Conservation (phyloP, 2,888 invertebrate species). For the Cephus rjabovi region DNA sequence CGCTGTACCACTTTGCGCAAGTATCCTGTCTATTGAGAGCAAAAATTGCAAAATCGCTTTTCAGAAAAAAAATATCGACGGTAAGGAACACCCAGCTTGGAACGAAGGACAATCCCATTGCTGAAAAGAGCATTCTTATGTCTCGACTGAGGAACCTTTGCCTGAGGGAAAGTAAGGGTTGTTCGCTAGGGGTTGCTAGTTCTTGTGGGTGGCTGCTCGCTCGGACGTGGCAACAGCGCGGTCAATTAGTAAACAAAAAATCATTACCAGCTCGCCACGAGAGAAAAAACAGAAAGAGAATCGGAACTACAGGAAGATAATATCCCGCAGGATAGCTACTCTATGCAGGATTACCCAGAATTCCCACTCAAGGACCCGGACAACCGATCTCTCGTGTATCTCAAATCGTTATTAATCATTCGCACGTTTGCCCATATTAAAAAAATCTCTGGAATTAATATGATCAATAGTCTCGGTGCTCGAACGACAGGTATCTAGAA, state of each 20-base stretch:
- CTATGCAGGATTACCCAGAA: no score
- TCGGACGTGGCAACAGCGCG: constrained; percentile 8
- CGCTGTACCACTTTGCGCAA: constrained; percentile 15
- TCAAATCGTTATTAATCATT: no score
- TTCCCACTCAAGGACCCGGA: no score
- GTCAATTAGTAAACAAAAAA: constrained; percentile 34
- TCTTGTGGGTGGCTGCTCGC: neutral
- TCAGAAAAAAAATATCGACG: constrained; percentile 28
- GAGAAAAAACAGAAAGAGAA: constrained; percentile 16
- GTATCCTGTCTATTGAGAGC: constrained; percentile 1
- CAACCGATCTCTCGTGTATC: no score
- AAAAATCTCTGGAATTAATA: no score
- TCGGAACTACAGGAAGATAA: no score
- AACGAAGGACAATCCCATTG: neutral
- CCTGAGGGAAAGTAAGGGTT: constrained; percentile 10
- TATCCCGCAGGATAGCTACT: no score
- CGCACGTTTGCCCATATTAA: no score
- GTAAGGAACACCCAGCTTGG: constrained; percentile 31
- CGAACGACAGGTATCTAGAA: no score
- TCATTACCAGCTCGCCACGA: constrained; percentile 23
- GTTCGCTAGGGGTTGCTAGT: neutral
- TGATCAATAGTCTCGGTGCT: no score
- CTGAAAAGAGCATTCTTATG: constrained; percentile 34
- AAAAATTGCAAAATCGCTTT: constrained; percentile 2
- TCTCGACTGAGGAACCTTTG: constrained; percentile 26